These are phyloP conservation scores for Ataeniobius toweri DNA, from an alignment of 2,797 vertebrate species.

Conservation along the genomic window DNA sequence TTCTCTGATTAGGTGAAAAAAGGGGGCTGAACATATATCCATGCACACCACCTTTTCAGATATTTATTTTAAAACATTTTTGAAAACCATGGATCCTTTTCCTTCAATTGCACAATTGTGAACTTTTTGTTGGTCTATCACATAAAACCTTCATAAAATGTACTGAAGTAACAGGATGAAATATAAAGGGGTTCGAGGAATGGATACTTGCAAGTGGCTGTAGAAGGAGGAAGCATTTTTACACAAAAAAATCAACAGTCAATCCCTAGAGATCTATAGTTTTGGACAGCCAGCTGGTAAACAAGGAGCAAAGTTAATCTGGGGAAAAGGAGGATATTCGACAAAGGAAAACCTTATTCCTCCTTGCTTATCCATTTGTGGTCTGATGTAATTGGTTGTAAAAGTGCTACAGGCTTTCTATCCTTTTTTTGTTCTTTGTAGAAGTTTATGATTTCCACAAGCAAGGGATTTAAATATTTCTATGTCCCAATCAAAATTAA, in stretches of 20 bases:
- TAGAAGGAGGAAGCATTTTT: not conserved
- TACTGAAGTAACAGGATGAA: not conserved
- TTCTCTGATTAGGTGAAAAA: too few species aligned
- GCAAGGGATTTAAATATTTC: conserved; percentile 59
- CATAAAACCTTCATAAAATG: not conserved
- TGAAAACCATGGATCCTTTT: not conserved
- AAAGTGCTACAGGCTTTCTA: conserved; percentile 51
- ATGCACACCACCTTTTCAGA: not conserved
- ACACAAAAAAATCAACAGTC: not conserved
- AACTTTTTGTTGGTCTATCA: not conserved
- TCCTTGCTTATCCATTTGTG: conserved; percentile 7
- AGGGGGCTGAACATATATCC: not conserved
- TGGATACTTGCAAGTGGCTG: not conserved
- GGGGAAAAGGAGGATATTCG: conserved; percentile 27
- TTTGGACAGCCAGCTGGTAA: conserved; percentile 24
- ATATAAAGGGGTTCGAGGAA: not conserved
- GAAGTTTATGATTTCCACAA: conserved; percentile 38
- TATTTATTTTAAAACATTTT: not conserved
- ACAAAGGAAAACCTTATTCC: conserved; percentile 19
- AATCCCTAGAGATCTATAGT: conserved; percentile 9
- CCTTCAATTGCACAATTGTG: not conserved
- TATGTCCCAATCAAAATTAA: conserved; percentile 60
- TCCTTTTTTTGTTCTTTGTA: conserved; percentile 12
- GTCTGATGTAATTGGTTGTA: conserved; percentile 64
- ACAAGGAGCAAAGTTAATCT: conserved; percentile 35